These are phyloP conservation scores for Phaethornis superciliosus DNA, from an alignment of 2,113 vertebrate genomes.

Conservation along the genomic window DNA sequence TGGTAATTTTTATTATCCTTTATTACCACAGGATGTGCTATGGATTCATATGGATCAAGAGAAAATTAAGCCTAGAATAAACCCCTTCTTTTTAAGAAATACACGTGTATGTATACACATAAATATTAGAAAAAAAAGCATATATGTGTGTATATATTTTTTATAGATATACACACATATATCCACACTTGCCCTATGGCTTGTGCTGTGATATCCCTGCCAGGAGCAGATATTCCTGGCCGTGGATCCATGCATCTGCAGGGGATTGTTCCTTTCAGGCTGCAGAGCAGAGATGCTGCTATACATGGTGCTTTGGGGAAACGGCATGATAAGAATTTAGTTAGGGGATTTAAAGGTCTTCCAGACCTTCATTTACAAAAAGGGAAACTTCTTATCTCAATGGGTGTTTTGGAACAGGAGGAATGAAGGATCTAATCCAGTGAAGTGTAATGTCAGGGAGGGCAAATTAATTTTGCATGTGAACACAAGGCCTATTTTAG, in stretches of 20 bases:
- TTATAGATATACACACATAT: not conserved
- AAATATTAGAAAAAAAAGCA: not conserved
- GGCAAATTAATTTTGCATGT: constrained; percentile 2
- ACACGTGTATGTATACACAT: not conserved
- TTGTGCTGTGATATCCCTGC: not conserved
- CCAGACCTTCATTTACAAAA: not conserved
- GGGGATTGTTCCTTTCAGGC: not conserved
- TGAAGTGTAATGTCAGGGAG: not conserved
- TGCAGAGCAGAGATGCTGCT: not conserved
- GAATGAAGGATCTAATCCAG: not conserved
- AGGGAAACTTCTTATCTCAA: not conserved
- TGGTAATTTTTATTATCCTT: not conserved
- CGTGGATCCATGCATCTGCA: not conserved
- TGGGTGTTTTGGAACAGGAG: not conserved
- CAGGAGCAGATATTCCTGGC: not conserved
- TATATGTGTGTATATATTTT: not conserved
- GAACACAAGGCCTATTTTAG: not conserved
- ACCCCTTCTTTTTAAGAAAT: not conserved
- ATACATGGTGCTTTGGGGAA: constrained; percentile 4
- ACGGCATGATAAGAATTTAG: not conserved
- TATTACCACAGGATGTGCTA: not conserved
- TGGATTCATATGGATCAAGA: not conserved
- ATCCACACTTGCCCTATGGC: not conserved
- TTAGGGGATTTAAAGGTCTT: constrained; percentile 26
- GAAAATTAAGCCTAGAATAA: not conserved